Conservation (phyloP, 2,888 invertebrate species). For the Erynnis tages region DNA sequence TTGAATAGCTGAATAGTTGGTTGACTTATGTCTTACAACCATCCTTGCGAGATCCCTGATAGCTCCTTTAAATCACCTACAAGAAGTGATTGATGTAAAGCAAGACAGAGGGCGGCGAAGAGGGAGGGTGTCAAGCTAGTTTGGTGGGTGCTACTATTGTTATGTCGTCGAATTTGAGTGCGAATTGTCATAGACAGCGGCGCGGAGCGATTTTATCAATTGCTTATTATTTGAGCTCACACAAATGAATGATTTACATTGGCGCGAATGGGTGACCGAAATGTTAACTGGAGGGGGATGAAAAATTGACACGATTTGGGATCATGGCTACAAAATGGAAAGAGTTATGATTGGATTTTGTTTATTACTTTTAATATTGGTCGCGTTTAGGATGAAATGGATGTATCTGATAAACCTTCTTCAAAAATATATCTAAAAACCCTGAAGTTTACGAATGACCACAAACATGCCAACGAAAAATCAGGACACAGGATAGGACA, state of each 20-base stretch:
- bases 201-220: slow-evolving; percentile 69
- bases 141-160: slow-evolving; percentile 62
- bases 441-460: too few species aligned
- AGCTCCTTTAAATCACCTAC: slow-evolving; percentile 46
- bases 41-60: slow-evolving; percentile 45
- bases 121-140: slow-evolving; percentile 44
- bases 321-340: background rate
- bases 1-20: slow-evolving; percentile 75
- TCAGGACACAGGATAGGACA: too few species aligned
- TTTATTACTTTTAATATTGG: background rate
- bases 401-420: too few species aligned
- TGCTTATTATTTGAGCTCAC: slow-evolving; percentile 67
- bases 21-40: slow-evolving; percentile 58
- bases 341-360: background rate
- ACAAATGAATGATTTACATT: slow-evolving; percentile 62
- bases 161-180: slow-evolving; percentile 68
- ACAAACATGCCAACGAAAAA: too few species aligned
- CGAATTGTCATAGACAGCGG: slow-evolving; percentile 73
- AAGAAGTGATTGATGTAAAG: slow-evolving; percentile 32
- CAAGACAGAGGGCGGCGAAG: slow-evolving; percentile 33
- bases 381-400: too few species aligned
- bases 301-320: too few species aligned
- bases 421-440: too few species aligned
- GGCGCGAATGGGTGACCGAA: slow-evolving; percentile 28
- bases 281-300: slow-evolving; percentile 2